Percentiles rank a stretch among this genome's conserved stretches.
Conservation (phyloP, 2,888 invertebrate genomes). For the Caprella mutica region DNA sequence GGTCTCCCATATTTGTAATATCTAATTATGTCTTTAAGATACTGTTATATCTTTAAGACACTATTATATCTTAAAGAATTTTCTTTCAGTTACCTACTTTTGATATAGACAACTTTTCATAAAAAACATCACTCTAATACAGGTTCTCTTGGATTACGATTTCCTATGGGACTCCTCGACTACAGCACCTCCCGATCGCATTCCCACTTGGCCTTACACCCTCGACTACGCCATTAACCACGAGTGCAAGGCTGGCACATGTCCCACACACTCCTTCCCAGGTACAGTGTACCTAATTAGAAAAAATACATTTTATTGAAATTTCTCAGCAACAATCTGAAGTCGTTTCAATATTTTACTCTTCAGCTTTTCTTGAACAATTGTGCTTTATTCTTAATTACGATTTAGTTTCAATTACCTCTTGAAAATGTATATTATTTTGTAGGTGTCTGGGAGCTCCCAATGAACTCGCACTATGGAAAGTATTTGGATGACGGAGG, state of each 20-base stretch:
- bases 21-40: too few species aligned
- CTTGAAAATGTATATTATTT: neutral
- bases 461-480: slow-evolving; percentile 76
- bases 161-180: slow-evolving; percentile 88
- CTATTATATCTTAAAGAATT: neutral
- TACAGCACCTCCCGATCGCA: slow-evolving; percentile 64
- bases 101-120: neutral
- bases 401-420: neutral
- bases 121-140: slow-evolving; percentile 22
- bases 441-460: slow-evolving; percentile 78
- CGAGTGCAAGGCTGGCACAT: slow-evolving; percentile 80
- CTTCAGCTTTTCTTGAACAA: too few species aligned
- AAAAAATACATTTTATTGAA: neutral
- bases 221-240: slow-evolving; percentile 85
- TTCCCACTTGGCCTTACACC: slow-evolving; percentile 89
- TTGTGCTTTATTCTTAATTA: too few species aligned
- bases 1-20: too few species aligned
- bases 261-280: slow-evolving; percentile 76
- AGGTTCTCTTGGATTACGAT: slow-evolving; percentile 83
- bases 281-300: slow-evolving; percentile 45
- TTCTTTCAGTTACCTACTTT: neutral
- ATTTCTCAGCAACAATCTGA: neutral
- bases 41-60: neutral
- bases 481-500: slow-evolving; percentile 72
- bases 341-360: too few species aligned